A percentile compares a stretch with the other conserved stretches of the same genome.
Evolutionary conservation across 1,140 invertebrate genomes (phyloP).

Genomic region (Zaprionus nigranus): DNA sequence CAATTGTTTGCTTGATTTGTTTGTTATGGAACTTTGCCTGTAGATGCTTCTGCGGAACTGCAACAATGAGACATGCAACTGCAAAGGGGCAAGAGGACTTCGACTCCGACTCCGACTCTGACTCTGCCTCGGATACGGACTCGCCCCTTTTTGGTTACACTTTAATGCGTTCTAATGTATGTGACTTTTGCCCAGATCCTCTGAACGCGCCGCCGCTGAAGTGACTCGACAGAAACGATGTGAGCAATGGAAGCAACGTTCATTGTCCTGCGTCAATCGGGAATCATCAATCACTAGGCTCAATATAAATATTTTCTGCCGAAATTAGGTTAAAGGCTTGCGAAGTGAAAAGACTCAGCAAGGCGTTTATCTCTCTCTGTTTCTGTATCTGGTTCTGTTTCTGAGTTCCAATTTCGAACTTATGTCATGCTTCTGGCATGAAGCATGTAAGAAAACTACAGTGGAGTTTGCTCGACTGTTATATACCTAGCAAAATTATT

Average conservation of each 20-base stretch:
- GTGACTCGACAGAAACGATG: slow-evolving; percentile 68
- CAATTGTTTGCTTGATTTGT: slow-evolving; percentile 82
- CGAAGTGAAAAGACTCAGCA: slow-evolving; percentile 8
- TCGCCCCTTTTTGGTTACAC: slow-evolving; percentile 75
- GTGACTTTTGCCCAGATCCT: slow-evolving; percentile 76
- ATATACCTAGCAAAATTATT: no score
- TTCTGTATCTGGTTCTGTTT: not conserved
- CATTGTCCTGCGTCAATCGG: slow-evolving; percentile 63
- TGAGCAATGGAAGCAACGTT: not conserved
- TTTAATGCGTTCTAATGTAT: slow-evolving; percentile 84
- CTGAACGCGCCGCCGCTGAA: slow-evolving; percentile 55
- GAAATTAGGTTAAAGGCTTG: slow-evolving; percentile 80
- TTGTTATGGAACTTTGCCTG: slow-evolving; percentile 58
- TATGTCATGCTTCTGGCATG: slow-evolving; percentile 59
- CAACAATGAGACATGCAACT: slow-evolving; percentile 57
- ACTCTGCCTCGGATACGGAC: slow-evolving; percentile 22
- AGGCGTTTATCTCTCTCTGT: not conserved
- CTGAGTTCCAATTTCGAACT: slow-evolving; percentile 60
- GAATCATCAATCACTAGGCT: slow-evolving; percentile 71
- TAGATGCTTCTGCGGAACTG: slow-evolving; percentile 33
- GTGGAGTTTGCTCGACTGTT: no score
- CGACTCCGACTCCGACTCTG: slow-evolving; percentile 20
- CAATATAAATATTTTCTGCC: slow-evolving; percentile 80
- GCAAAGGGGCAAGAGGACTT: not conserved
- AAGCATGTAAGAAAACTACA: no score